Conservation (phyloP, 2,113 vertebrate species). For the Neolamprologus hecqui region DNA sequence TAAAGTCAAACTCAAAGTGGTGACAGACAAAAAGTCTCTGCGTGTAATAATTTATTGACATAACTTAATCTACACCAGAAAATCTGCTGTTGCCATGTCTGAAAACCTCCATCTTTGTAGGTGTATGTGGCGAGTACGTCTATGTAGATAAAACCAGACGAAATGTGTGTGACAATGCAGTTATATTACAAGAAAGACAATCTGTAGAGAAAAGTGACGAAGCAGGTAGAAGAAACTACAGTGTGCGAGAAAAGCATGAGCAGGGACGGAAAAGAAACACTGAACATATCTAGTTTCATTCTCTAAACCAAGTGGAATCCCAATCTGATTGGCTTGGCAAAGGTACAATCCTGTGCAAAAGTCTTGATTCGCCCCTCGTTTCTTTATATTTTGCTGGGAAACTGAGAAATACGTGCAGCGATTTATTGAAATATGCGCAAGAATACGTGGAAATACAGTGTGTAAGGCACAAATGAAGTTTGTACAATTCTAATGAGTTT, state of each 20-base stretch:
- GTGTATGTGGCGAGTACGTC: background rate
- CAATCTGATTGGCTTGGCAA: conserved; percentile 24
- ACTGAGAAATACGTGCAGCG: background rate
- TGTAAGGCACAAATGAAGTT: background rate
- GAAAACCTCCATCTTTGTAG: background rate
- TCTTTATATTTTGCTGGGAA: background rate
- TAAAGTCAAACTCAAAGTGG: background rate
- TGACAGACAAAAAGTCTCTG: background rate
- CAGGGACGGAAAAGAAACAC: background rate
- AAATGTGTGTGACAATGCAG: background rate
- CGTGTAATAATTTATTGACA: background rate
- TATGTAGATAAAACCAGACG: background rate
- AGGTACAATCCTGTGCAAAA: background rate
- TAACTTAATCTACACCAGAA: background rate
- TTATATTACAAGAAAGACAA: background rate
- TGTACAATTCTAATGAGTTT: background rate
- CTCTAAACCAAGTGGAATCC: conserved; percentile 31
- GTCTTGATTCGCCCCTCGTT: background rate
- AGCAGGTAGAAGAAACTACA: background rate
- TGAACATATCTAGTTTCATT: conserved; percentile 40
- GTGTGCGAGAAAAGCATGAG: background rate
- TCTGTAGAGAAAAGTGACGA: background rate
- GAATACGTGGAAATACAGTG: background rate
- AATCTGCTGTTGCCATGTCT: background rate
- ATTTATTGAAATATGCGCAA: background rate